Base-by-base conservation (phyloP, 2,113 vertebrate species). In the Malaclemys terrapin region DNA sequence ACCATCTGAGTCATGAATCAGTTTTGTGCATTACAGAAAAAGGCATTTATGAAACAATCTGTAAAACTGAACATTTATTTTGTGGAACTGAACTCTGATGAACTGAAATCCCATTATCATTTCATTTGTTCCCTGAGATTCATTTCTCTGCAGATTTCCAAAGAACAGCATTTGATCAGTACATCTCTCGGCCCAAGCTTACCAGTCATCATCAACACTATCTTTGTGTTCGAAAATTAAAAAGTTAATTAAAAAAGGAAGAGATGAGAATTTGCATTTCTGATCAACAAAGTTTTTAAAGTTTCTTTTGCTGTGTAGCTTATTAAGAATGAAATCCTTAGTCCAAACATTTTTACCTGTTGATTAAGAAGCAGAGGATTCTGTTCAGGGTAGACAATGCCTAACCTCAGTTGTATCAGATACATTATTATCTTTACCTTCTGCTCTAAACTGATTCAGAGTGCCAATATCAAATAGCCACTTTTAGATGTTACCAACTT, bases 141-240 rank as follows among this genome's bases (percentile, higher is more conserved):
- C 95, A 96, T 97, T 98, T 94, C 94, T 97, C 92, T 96, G 87
- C 93, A 94, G 95, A 96, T 97, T 98, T 98, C 97, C 97, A 97
- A 97, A 97, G 97, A 97, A 94, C 95, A 86, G 87, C 65, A 80
- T 65, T 97, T 94, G 90, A 98, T 97, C 97, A 94, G 96, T 91
- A 97, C 78, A 97, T 97, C 94, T 97, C 80, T 96, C 91, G 94
- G 94, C 93, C 97, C 96, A 96, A 94, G 95, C 96, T 96, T 96
- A 96, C 97, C 92, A 97, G 95, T 95, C 97, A 97, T 97, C 97
- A 97, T 96, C 97, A 97, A 97, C 95, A 96, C 84, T 97, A 97
- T 96, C 97, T 98, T 98, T 97, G 95, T 97, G 91, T 96, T 97
- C 94, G 94, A 98, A 98, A 97, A 97, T 97, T 97, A 97, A 95